Base-by-base conservation (phyloP, 2,888 invertebrate species). In the Hemistola chrysoprasaria region DNA sequence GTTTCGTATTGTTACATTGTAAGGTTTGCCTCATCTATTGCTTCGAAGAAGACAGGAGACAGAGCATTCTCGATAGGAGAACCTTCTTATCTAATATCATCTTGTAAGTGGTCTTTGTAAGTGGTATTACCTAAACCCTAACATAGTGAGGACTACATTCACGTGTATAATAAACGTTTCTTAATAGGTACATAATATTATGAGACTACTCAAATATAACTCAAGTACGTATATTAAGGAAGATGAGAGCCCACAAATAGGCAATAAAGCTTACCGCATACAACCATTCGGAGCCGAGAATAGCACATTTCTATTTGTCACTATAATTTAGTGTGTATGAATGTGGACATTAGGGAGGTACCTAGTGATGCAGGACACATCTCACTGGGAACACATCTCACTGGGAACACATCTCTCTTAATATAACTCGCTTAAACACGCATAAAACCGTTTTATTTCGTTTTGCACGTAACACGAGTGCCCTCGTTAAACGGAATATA, bases 1-100 rank as follows among this genome's bases (percentile, higher is more conserved):
- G 52, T 57, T 54, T 47, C 56, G 53, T 59, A 59, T 58, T 56
- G 54, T 50, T 59, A 26, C 22, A 20, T 26, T 22, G 22, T 27
- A 11, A 9, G 8, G 11, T 8, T 8, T 9, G 34, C 26, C 1
- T 21, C 25, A 6, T 7, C n/a, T n/a, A n/a, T n/a, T n/a, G n/a
- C n/a, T n/a, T n/a, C n/a, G n/a, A n/a, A n/a, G n/a, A n/a, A n/a
- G n/a, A n/a, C n/a, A n/a, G n/a, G n/a, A n/a, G n/a, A n/a, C n/a
- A n/a, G n/a, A n/a, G n/a, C n/a, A n/a, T n/a, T n/a, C n/a, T n/a
- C n/a, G n/a, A n/a, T n/a, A n/a, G n/a, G n/a, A n/a, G n/a, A n/a
- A n/a, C n/a, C n/a, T n/a, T n/a, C n/a, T n/a, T n/a, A n/a, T n/a
- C n/a, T n/a, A n/a, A n/a, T n/a, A n/a, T n/a, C n/a, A n/a, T n/a